A percentile compares a stretch with the other conserved stretches of the same genome.
Evolutionary conservation across 64 coral and sea anemone genomes (phyloP).

Genomic region (Pocillopora verrucosa): DNA sequence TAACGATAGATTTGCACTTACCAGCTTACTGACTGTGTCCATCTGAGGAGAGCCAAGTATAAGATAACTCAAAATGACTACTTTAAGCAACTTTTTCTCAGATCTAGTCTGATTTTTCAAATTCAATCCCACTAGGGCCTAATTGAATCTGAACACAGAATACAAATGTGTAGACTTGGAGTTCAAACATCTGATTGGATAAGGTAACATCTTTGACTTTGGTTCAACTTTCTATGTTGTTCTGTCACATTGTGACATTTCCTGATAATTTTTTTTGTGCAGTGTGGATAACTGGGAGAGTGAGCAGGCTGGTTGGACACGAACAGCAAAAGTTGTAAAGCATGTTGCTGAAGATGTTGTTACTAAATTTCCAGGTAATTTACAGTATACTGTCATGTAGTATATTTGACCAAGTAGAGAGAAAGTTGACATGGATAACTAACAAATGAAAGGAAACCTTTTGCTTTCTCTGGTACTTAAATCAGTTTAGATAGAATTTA

Average conservation of each 20-base stretch:
- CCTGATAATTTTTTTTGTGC: slow-evolving; percentile 2
- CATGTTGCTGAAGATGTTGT: slow-evolving; percentile 53
- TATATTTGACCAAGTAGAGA: no score
- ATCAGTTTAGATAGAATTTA: no score
- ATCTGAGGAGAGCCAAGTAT: neutral
- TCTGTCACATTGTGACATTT: neutral
- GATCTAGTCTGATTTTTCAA: neutral
- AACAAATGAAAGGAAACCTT: no score
- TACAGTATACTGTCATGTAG: no score
- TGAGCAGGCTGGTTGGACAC: slow-evolving; percentile 61
- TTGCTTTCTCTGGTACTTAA: no score
- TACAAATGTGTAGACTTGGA: slow-evolving; percentile 86
- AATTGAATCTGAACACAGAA: slow-evolving; percentile 79
- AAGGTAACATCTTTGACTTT: slow-evolving; percentile 46
- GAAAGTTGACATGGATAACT: no score
- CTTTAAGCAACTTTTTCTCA: neutral
- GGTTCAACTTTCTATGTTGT: neutral
- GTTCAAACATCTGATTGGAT: slow-evolving; percentile 90
- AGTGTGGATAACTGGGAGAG: slow-evolving; percentile 94
- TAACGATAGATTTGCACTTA: no score
- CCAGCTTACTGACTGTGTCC: neutral
- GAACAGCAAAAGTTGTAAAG: slow-evolving; percentile 73
- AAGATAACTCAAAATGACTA: neutral
- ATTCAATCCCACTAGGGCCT: slow-evolving; percentile 37
- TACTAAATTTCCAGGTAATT: slow-evolving; percentile 65